A percentile compares a stretch with the other conserved stretches of the same genome.
phyloP scores from a whole-genome alignment of 2,797 vertebrate genomes.

The Nyctibius grandis region DNA sequence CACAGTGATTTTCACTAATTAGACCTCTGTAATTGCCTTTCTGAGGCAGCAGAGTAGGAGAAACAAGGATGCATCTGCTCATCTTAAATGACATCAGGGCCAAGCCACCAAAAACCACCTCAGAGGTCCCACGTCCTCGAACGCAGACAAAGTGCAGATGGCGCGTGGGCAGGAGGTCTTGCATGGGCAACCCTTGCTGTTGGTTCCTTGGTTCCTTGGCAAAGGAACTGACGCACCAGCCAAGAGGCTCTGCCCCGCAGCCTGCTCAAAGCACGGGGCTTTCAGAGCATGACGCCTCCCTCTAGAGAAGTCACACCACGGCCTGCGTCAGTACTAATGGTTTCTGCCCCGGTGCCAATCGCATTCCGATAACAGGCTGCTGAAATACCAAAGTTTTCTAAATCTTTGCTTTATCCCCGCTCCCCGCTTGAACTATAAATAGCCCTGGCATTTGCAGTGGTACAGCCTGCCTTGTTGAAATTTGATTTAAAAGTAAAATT shows the following conservation, averaged over 20 bases:
- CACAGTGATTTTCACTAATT: neutral
- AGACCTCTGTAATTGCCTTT: neutral
- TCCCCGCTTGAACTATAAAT: constrained; percentile 23
- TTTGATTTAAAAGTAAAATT: constrained; percentile 54
- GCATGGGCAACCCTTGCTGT: neutral
- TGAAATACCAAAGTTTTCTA: neutral
- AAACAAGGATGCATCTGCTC: neutral
- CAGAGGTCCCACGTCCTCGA: neutral
- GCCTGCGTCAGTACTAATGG: neutral
- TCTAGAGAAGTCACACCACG: neutral
- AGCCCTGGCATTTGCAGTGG: constrained; percentile 51
- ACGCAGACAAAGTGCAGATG: rapidly evolving
- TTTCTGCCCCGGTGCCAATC: neutral
- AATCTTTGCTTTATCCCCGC: neutral
- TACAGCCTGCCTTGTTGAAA: neutral
- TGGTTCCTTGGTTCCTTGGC: neutral
- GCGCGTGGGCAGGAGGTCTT: neutral
- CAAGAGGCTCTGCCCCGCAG: neutral
- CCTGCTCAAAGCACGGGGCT: neutral
- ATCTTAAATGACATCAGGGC: neutral
- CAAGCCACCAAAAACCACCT: neutral
- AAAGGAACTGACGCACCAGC: neutral
- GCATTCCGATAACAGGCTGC: neutral
- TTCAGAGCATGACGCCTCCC: neutral
- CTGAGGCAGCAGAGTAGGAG: neutral